Evolutionary conservation across 2,113 vertebrate genomes (phyloP).

Genomic region (Bombycilla garrulus): DNA sequence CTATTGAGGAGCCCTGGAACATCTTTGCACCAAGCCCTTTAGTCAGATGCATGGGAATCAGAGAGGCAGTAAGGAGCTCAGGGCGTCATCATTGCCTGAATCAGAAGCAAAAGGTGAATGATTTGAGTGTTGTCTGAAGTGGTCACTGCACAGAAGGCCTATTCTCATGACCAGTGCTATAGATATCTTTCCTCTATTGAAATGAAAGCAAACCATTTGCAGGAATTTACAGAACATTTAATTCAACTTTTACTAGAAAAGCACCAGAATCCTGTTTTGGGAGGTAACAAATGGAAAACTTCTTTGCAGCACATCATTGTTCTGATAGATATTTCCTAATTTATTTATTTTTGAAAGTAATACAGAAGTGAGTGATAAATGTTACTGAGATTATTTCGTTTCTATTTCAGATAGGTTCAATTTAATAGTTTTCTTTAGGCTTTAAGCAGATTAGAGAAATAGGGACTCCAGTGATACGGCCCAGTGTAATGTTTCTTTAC

Average conservation of each 20-base stretch:
- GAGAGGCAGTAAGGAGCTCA: background rate
- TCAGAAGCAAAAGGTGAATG: background rate
- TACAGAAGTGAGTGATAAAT: background rate
- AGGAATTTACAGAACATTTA: background rate
- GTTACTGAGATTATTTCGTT: background rate
- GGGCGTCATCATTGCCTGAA: background rate
- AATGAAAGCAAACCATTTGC: background rate
- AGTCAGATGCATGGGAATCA: background rate
- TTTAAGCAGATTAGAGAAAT: background rate
- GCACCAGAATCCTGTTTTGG: background rate
- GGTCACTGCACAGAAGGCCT: background rate
- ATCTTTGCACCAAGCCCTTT: background rate
- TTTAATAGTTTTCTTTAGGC: background rate
- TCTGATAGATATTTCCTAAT: background rate
- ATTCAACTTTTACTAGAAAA: background rate
- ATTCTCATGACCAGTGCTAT: background rate
- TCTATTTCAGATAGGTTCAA: background rate
- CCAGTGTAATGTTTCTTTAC: background rate
- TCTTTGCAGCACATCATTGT: background rate
- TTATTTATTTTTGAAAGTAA: constrained; percentile 1
- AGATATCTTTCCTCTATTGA: background rate
- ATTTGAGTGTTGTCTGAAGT: background rate
- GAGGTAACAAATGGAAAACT: background rate
- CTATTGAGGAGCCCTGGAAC: background rate
- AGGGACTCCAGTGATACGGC: background rate